phyloP scores from a whole-genome alignment of 2,888 invertebrate species.

The Camponotus fellah region DNA sequence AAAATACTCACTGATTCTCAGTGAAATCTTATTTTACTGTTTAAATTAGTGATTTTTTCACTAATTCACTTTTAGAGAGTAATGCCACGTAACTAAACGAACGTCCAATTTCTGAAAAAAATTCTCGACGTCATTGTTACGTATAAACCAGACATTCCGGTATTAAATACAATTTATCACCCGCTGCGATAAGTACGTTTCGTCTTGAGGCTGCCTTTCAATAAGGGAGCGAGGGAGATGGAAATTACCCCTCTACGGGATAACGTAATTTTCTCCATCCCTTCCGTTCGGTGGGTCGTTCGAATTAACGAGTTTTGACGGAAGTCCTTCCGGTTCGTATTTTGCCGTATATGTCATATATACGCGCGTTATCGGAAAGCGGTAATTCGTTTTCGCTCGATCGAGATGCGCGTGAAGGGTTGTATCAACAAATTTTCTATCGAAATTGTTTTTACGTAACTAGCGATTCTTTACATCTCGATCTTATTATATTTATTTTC shows the following conservation, averaged over 20 bases:
- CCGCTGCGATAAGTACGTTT: conserved; percentile 52
- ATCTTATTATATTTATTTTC: neutral
- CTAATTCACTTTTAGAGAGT: too few relatives aligned
- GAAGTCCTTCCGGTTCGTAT: conserved; percentile 24
- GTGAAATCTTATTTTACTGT: too few relatives aligned
- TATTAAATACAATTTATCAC: conserved; percentile 54
- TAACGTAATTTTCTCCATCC: conserved; percentile 53
- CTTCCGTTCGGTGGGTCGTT: neutral
- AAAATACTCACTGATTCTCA: too few relatives aligned
- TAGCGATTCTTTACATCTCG: neutral
- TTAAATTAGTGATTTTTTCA: too few relatives aligned
- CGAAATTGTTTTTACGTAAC: neutral
- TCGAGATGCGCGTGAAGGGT: neutral
- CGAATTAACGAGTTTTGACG: conserved; percentile 43
- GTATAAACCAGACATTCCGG: conserved; percentile 24
- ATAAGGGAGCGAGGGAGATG: conserved; percentile 52
- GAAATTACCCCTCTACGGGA: conserved; percentile 53
- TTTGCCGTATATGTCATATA: neutral
- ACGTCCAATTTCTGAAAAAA: conserved; percentile 13
- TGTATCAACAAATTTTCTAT: conserved; percentile 7
- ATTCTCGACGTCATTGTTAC: conserved; percentile 11
- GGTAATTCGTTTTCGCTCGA: conserved; percentile 30
- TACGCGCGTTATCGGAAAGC: neutral
- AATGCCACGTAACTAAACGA: neutral
- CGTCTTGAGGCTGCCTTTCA: conserved; percentile 38